Evolutionary conservation across 2,113 vertebrate genomes (phyloP), one percentile per base, ranked within the genome.

Genomic region (Gallinago jamesoni): DNA sequence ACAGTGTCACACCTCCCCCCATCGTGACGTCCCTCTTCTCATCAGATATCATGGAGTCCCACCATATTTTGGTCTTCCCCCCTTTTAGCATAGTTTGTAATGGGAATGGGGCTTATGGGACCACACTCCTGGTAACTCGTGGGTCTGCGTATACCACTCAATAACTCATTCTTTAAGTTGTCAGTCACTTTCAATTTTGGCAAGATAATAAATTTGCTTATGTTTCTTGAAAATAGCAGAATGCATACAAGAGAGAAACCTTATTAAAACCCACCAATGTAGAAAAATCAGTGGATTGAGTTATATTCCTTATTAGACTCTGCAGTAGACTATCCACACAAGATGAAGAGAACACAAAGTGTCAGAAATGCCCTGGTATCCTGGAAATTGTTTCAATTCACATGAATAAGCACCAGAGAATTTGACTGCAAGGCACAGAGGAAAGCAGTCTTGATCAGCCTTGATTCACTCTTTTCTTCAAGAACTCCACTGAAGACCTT

Each of bases 211-310:
- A 83, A 83, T 81, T 23, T 74, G 22, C 66, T 78, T 41, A 62
- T 37, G 31, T 84, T 84, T 77, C 84, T 62, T 84, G 77, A 96
- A 95, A 92, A 81, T 14, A 91, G 14, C 8, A 8, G 56, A 87
- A 77, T 13, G 23, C 13, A 62, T 14, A 63, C 37, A 92, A 66
- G 37, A 73, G 15, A 93, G 56, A 81, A 81, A 57, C 4, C 41
- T 92, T 86, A 89, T n/a, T 68, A 70, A 52, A 84, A 90, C 53
- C 10, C 7, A 1, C 28, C 64, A 67, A 35, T 3, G 19, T 14
- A 89, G 68, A 28, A 95, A 94, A 97, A 96, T 91, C 64, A 81
- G 63, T 70, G 28, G 41, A 89, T 13, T 52, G 41, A 83, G 19
- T 27, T 86, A 57, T 56, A 76, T 59, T 86, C 35, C 47, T 84